Evolutionary conservation across 2,113 vertebrate species (phyloP).

Genomic region (Megaleporinus macrocephalus): DNA sequence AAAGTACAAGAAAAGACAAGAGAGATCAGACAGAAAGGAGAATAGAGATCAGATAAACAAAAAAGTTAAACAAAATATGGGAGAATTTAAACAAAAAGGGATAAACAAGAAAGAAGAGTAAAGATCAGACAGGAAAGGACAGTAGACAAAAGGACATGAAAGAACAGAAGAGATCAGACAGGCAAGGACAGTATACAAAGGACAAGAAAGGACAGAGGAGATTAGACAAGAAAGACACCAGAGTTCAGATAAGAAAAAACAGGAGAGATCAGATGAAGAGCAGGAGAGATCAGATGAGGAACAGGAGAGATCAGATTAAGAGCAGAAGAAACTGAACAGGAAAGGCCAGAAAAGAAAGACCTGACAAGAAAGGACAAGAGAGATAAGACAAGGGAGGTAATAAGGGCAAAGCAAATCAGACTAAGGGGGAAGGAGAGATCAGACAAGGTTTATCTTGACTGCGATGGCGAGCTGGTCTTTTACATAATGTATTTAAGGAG

Average conservation of each 20-base stretch:
- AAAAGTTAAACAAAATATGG: no score
- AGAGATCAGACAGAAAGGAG: no score
- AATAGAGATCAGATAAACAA: no score
- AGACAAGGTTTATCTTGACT: constrained; percentile 1
- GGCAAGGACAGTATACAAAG: neutral
- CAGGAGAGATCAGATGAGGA: constrained; percentile 1
- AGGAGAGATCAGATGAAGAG: neutral
- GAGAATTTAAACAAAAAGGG: no score
- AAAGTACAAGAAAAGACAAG: no score
- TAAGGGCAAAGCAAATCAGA: neutral
- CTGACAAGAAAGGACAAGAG: constrained; percentile 4
- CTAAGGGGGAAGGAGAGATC: neutral
- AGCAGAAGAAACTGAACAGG: neutral
- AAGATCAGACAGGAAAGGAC: no score
- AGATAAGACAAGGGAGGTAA: neutral
- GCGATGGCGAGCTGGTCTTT: neutral
- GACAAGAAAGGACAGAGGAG: neutral
- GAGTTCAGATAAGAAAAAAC: neutral
- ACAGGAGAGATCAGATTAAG: neutral
- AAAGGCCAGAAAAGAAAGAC: neutral
- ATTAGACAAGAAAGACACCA: neutral
- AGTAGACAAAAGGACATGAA: no score
- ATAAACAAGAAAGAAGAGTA: no score
- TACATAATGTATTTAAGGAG: constrained; percentile 5
- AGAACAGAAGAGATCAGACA: neutral